Conservation (phyloP, 2,888 invertebrate genomes). For the Pseudoips prasinana region DNA sequence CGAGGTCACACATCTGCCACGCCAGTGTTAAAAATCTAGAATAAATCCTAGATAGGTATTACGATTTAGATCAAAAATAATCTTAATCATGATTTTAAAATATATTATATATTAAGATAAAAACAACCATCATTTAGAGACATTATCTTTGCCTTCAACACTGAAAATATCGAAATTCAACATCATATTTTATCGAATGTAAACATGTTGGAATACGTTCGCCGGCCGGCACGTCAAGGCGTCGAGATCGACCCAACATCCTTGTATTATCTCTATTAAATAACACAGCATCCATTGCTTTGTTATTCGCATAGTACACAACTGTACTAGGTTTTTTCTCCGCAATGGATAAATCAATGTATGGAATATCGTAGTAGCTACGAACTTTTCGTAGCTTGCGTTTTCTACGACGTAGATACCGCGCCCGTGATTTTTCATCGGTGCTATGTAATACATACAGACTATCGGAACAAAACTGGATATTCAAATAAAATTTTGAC, state of each 20-base stretch:
- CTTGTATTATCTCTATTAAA: slow-evolving; percentile 3
- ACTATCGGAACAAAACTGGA: too few relatives aligned
- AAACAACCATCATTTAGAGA: too few relatives aligned
- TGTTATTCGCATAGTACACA: neutral
- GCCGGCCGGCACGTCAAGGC: slow-evolving; percentile 28
- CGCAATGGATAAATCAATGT: slow-evolving; percentile 11
- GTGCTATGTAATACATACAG: neutral
- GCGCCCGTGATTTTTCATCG: slow-evolving; percentile 4
- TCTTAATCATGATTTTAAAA: too few relatives aligned
- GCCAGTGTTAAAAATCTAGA: too few relatives aligned
- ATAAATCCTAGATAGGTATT: too few relatives aligned
- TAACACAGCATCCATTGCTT: slow-evolving; percentile 6
- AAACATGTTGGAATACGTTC: slow-evolving; percentile 43
- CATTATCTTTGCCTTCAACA: too few relatives aligned
- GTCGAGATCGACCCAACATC: slow-evolving; percentile 5
- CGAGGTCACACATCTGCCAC: too few relatives aligned
- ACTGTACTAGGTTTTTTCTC: neutral
- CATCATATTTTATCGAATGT: slow-evolving; percentile 21
- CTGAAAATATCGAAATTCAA: too few relatives aligned
- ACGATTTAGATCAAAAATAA: too few relatives aligned
- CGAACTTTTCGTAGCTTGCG: neutral
- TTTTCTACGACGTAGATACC: slow-evolving; percentile 14
- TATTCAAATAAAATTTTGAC: slow-evolving; percentile 3
- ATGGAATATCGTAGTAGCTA: slow-evolving; percentile 4
- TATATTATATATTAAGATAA: too few relatives aligned